Evolutionary conservation across 2,113 vertebrate species (phyloP).

Genomic region (Dasyprocta punctata): DNA sequence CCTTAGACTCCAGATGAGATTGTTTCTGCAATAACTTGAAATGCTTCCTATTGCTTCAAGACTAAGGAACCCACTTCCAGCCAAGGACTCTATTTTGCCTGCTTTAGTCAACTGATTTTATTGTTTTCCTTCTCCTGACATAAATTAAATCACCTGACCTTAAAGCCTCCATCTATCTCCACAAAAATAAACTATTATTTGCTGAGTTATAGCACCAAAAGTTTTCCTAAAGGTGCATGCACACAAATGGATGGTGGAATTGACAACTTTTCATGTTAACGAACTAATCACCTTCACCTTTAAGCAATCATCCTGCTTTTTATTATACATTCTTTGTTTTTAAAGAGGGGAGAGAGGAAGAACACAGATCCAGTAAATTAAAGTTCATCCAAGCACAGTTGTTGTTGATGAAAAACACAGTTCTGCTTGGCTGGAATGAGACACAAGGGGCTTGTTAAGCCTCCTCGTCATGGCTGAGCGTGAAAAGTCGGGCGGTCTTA

Average conservation of each 20-base stretch:
- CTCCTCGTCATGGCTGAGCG: background rate
- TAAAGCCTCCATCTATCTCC: slow-evolving; percentile 20
- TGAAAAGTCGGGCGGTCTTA: background rate
- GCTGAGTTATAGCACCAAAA: slow-evolving; percentile 23
- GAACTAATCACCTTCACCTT: slow-evolving; percentile 21
- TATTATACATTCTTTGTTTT: background rate
- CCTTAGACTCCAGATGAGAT: background rate
- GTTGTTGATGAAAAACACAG: slow-evolving; percentile 32
- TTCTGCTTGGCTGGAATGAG: slow-evolving; percentile 29
- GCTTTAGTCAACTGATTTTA: background rate
- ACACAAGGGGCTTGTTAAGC: slow-evolving; percentile 46
- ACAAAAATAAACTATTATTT: background rate
- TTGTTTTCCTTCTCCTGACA: slow-evolving; percentile 49
- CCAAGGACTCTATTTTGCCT: background rate
- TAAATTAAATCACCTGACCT: slow-evolving; percentile 60
- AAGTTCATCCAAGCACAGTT: slow-evolving; percentile 60
- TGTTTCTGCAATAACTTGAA: background rate
- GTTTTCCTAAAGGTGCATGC: background rate
- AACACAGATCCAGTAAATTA: slow-evolving; percentile 60
- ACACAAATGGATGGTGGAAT: background rate
- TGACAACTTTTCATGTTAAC: slow-evolving; percentile 57
- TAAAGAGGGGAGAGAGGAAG: background rate
- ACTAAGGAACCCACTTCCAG: background rate
- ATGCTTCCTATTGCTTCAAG: background rate
- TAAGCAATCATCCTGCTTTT: slow-evolving; percentile 13